Conservation (phyloP, 2,113 vertebrate genomes). For the Silurus meridionalis region DNA sequence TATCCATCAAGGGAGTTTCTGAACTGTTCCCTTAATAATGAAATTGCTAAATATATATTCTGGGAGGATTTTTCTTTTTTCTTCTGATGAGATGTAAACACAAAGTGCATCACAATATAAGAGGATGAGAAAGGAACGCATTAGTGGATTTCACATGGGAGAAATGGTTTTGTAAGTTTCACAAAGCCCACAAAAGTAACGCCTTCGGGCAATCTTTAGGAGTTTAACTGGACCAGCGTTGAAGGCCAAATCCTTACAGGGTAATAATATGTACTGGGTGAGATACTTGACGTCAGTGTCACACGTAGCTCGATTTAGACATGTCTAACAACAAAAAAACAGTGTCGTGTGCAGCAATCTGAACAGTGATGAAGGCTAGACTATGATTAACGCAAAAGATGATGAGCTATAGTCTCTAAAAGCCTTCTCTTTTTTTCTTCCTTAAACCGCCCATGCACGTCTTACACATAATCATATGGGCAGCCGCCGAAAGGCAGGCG, state of each 20-base stretch:
- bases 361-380: neutral
- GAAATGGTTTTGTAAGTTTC: neutral
- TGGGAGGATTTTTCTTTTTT: constrained; percentile 3
- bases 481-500: neutral
- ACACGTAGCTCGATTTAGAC: neutral
- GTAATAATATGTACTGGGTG: neutral
- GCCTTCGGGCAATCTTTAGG: neutral
- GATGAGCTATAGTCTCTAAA: neutral
- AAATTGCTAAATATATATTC: constrained; percentile 27
- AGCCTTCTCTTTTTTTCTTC: neutral
- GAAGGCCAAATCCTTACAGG: neutral
- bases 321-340: neutral
- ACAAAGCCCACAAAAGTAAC: neutral
- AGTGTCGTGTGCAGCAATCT: neutral
- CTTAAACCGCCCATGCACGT: neutral
- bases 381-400: neutral
- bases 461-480: neutral
- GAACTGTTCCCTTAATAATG: neutral
- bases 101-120: neutral
- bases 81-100: constrained; percentile 24
- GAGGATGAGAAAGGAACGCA: neutral
- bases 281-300: neutral
- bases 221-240: neutral
- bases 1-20: neutral
- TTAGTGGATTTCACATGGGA: neutral